These are phyloP conservation scores for Petrocephalus schoutedeni DNA, from an alignment of 2,797 vertebrate species.

Conservation along the genomic window DNA sequence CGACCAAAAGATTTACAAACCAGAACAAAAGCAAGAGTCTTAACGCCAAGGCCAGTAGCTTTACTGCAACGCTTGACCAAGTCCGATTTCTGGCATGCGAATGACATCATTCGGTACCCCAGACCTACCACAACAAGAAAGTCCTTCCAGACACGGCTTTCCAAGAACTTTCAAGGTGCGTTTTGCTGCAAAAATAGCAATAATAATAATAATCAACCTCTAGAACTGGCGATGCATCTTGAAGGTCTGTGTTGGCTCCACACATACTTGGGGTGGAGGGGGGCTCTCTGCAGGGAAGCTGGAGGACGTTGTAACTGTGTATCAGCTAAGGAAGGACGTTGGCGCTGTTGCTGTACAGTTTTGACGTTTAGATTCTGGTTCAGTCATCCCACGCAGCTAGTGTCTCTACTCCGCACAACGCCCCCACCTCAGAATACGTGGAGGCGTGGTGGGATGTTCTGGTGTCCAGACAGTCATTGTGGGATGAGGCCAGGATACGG, in stretches of 20 bases:
- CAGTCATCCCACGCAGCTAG: background rate
- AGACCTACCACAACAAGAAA: background rate
- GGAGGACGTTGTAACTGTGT: background rate
- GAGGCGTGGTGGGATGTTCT: background rate
- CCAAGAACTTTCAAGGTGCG: background rate
- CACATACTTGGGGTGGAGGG: background rate
- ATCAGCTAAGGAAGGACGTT: background rate
- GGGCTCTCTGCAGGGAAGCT: background rate
- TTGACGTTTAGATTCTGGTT: background rate
- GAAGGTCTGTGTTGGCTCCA: background rate
- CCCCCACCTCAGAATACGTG: background rate
- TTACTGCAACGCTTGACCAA: background rate
- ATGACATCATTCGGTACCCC: background rate
- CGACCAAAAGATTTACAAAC: background rate
- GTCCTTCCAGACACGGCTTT: background rate
- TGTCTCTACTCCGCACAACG: background rate
- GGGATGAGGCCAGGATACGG: slow-evolving; percentile 18
- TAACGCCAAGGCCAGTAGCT: background rate
- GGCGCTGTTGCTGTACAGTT: background rate
- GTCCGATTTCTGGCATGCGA: background rate
- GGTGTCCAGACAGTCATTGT: slow-evolving; percentile 26
- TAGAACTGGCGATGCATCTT: background rate
- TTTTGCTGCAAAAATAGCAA: background rate
- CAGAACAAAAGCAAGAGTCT: slow-evolving; percentile 1
- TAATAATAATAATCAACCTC: slow-evolving; percentile 11